Evolutionary conservation across 2,888 invertebrate genomes (phyloP), one percentile per base, ranked within the genome.

Genomic region (Campoplex nolae): DNA sequence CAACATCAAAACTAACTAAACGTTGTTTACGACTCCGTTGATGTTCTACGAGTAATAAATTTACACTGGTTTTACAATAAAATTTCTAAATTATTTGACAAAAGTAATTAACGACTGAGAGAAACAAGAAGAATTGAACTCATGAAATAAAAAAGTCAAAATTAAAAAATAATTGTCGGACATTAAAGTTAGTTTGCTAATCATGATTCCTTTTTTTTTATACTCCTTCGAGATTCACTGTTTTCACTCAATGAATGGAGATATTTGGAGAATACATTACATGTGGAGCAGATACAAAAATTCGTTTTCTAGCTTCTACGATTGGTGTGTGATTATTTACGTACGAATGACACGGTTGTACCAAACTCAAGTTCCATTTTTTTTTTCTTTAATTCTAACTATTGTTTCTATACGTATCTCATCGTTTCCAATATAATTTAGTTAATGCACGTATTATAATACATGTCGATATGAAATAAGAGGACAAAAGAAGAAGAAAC

Each of bases 251-350:
- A 56, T 77, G 84, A 75, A 82, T 71, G 62, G 84, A 90, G 82
- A 87, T 88, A 85, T 85, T 79, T 81, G 77, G 4, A 88, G 86
- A 89, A 90, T 89, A 89, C 88, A 93, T 92, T 92, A 92, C 93
- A 92, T 6, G 74, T 92, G 92, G 88, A 92, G 89, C 90, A 90
- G 90, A 93, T 93, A 93, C 88, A 92, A 93, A 80, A 93, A 93
- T 93, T 91, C 92, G 88, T 62, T 90, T 90, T 92, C 89, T 90
- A 91, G 81, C 85, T 85, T 88, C 90, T 92, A 93, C 91, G 89
- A 89, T 80, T 86, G 85, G 83, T 88, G 88, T 87, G 65, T 78
- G 38, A 54, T 78, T 83, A 78, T 68, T 62, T 90, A 88, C 77
- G 86, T 83, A 79, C 84, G 71, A 86, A 88, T 76, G 86, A 83